Conservation (phyloP, 2,113 vertebrate species). For the Festucalex cinctus region DNA sequence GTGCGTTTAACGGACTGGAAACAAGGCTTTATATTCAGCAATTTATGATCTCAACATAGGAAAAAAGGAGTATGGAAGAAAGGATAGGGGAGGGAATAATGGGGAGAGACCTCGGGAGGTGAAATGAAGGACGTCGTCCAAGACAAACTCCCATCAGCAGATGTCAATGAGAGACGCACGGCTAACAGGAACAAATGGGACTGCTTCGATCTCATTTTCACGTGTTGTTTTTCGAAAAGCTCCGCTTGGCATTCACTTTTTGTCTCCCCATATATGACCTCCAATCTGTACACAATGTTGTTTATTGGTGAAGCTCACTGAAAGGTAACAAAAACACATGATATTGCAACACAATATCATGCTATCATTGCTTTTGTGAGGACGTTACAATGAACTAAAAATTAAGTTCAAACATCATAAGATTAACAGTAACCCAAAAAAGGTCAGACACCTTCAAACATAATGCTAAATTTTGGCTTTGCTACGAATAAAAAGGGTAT, state of each 20-base stretch:
- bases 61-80: constrained; percentile 38
- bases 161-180: constrained; percentile 50
- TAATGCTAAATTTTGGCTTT: neutral
- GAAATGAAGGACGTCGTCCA: constrained; percentile 67
- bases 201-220: constrained; percentile 45
- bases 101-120: constrained; percentile 59
- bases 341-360: neutral
- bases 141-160: constrained; percentile 67
- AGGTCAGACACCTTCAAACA: neutral
- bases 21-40: constrained; percentile 72
- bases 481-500: neutral
- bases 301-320: constrained; percentile 21
- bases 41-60: constrained; percentile 65
- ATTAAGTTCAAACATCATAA: neutral
- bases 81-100: constrained; percentile 33
- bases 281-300: neutral
- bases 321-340: constrained; percentile 26
- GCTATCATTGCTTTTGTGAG: neutral
- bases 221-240: constrained; percentile 32
- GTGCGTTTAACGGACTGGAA: constrained; percentile 71
- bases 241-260: constrained; percentile 22
- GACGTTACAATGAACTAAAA: neutral
- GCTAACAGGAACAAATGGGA: constrained; percentile 56
- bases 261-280: constrained; percentile 17
- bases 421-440: neutral